phyloP scores from a whole-genome alignment of 2,888 invertebrate species.

The Pseudanteris insignis region DNA sequence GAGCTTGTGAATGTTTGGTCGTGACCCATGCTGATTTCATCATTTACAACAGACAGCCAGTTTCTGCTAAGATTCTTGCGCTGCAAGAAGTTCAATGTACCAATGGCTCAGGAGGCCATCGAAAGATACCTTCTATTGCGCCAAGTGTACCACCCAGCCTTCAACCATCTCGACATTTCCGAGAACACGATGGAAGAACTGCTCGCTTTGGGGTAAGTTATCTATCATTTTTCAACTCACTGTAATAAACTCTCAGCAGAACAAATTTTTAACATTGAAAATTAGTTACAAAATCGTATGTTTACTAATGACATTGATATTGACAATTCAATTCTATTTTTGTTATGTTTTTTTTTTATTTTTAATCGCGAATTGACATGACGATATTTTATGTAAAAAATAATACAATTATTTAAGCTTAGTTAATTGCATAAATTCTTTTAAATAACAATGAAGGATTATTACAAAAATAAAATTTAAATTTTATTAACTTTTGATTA shows the following conservation, averaged over 20 bases:
- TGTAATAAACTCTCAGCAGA: conserved; percentile 2
- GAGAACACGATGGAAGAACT: conserved; percentile 78
- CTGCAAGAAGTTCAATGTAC: conserved; percentile 83
- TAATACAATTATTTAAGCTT: no score
- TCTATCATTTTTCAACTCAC: conserved; percentile 43
- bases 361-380: no score
- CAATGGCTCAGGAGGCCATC: conserved; percentile 80
- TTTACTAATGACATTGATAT: no score
- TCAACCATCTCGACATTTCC: conserved; percentile 77
- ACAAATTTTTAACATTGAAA: no score
- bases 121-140: conserved; percentile 81
- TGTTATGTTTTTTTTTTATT: no score
- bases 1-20: neutral
- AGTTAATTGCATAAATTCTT: no score
- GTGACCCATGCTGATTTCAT: conserved; percentile 17
- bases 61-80: conserved; percentile 81
- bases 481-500: no score
- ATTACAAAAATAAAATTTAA: no score
- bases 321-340: no score
- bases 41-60: conserved; percentile 70
- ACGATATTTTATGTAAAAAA: no score
- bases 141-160: conserved; percentile 80
- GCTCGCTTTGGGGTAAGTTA: conserved; percentile 76
- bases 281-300: no score
- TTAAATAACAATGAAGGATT: no score